Conservation (phyloP, 2,113 vertebrate species). For the Mustela lutreola region DNA sequence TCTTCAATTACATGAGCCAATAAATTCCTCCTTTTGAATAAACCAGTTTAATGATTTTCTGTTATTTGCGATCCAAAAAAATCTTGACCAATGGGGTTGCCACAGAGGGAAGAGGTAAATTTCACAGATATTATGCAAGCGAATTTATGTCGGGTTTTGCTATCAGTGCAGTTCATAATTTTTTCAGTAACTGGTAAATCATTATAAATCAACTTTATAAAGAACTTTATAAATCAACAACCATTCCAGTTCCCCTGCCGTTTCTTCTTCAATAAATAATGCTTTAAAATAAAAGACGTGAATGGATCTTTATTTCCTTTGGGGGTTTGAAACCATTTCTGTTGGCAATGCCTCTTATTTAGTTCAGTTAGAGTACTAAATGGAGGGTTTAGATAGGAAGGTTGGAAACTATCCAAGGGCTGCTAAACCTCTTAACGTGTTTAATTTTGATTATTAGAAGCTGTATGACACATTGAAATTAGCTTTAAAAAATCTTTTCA, state of each 20-base stretch:
- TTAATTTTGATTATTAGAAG: not conserved
- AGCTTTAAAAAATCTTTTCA: slow-evolving; percentile 33
- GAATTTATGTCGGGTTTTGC: not conserved
- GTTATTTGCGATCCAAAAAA: not conserved
- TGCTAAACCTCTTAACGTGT: not conserved
- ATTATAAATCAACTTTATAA: not conserved
- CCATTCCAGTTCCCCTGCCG: not conserved
- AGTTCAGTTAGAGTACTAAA: not conserved
- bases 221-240: not conserved
- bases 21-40: not conserved
- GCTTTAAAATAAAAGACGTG: not conserved
- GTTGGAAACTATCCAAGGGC: not conserved
- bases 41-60: not conserved
- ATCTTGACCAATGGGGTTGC: not conserved
- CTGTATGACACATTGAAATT: not conserved
- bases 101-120: not conserved
- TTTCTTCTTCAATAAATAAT: not conserved
- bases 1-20: not conserved
- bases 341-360: not conserved
- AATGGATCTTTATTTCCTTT: slow-evolving; percentile 20
- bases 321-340: not conserved
- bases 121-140: not conserved
- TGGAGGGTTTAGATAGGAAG: not conserved
- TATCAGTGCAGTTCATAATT: not conserved
- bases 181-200: not conserved